Evolutionary conservation across 2,113 vertebrate genomes (phyloP).

Genomic region (Merops nubicus): DNA sequence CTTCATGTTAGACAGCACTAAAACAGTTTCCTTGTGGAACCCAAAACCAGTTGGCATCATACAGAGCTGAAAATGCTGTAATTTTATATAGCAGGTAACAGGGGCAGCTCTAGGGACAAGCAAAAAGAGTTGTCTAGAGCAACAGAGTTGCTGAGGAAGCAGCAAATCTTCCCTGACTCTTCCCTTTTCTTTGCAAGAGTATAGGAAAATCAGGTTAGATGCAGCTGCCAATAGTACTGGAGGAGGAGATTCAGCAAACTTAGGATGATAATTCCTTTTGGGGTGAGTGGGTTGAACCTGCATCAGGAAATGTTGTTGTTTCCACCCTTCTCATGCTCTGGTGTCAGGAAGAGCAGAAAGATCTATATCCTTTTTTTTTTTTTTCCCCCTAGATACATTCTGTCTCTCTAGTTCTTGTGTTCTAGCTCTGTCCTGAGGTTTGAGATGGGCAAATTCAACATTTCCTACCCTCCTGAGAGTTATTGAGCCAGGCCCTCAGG

Average conservation of each 20-base stretch:
- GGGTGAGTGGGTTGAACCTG: not conserved
- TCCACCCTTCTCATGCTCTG: not conserved
- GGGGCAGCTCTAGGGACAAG: not conserved
- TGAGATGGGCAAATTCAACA: not conserved
- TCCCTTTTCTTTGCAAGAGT: not conserved
- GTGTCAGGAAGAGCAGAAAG: not conserved
- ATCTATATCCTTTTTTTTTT: fast-evolving
- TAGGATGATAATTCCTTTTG: not conserved
- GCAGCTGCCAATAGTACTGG: not conserved
- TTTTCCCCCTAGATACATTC: fast-evolving
- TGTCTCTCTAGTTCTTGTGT: not conserved
- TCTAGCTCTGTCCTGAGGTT: not conserved
- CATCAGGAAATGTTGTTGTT: not conserved
- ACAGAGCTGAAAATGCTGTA: not conserved
- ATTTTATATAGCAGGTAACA: not conserved
- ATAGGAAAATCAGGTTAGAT: not conserved
- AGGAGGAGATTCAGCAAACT: not conserved
- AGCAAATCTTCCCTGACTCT: not conserved
- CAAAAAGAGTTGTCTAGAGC: not conserved
- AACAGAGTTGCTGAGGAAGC: not conserved
- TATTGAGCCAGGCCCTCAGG: fast-evolving
- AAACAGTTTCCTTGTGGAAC: not conserved
- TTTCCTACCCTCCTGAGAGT: not conserved
- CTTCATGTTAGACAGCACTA: not conserved
- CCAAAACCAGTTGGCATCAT: not conserved